phyloP scores from a whole-genome alignment of 2,113 vertebrate species.

The Vulpes ferrilata region DNA sequence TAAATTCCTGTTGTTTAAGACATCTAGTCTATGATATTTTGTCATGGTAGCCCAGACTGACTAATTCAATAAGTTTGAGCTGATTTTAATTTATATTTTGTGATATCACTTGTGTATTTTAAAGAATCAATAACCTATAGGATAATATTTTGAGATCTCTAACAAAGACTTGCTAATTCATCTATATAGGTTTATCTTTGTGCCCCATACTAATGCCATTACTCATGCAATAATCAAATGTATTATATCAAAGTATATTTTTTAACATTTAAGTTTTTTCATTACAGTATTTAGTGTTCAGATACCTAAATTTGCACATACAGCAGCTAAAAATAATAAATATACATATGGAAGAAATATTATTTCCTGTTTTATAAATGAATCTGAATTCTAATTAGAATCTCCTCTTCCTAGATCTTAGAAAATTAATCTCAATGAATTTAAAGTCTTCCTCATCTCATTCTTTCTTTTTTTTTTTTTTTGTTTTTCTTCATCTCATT shows the following conservation, averaged over 20 bases:
- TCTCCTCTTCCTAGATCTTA: not conserved
- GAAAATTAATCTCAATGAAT: not conserved
- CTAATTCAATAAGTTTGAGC: not conserved
- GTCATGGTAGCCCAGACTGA: not conserved
- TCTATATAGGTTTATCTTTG: not conserved
- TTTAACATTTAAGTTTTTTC: not conserved
- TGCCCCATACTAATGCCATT: not conserved
- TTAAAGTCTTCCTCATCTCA: not conserved
- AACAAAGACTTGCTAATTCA: not conserved
- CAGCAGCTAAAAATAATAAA: not conserved
- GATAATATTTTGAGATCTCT: not conserved
- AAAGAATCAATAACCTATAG: not conserved
- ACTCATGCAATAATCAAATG: not conserved
- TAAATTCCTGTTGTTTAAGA: not conserved
- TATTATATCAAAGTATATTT: not conserved
- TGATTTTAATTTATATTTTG: constrained; percentile 1
- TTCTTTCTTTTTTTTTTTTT: not conserved
- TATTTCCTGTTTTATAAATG: not conserved
- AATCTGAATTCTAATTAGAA: not conserved
- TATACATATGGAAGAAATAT: not conserved
- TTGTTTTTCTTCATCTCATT: not conserved
- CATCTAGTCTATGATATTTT: not conserved
- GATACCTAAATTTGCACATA: not conserved
- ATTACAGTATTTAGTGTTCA: not conserved
- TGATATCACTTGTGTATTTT: not conserved